Percentiles rank a stretch among this genome's conserved stretches.
Conservation (phyloP, 37 sponge, comb jelly and placozoan genomes). For the Beroe ovata region DNA sequence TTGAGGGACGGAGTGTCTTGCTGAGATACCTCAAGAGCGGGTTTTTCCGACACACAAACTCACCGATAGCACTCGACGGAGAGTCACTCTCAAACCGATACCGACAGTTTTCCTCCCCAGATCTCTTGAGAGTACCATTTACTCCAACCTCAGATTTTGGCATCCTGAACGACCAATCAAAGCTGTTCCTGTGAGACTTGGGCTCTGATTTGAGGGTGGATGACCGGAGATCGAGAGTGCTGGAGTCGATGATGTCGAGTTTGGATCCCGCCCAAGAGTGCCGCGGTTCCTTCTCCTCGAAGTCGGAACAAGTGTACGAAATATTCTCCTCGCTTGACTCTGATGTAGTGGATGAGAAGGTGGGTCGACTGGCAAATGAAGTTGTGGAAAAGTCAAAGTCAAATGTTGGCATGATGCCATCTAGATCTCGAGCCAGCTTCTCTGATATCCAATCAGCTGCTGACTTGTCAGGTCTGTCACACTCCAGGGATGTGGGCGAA, state of each 20-base stretch:
- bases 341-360: background rate
- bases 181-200: conserved; percentile 1
- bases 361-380: conserved; percentile 10
- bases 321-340: background rate
- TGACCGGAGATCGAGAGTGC: background rate
- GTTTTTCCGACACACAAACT: background rate
- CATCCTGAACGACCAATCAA: background rate
- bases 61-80: background rate
- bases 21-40: background rate
- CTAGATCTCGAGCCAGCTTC: conserved; percentile 18
- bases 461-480: background rate
- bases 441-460: background rate
- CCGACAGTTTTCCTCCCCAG: background rate
- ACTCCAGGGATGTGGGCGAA: background rate
- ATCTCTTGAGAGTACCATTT: background rate
- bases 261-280: conserved; percentile 36
- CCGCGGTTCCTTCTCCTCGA: background rate
- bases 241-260: conserved; percentile 39
- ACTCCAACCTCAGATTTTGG: background rate
- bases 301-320: background rate
- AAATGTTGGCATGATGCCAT: conserved; percentile 46
- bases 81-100: background rate
- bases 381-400: conserved; percentile 19
- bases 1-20: background rate
- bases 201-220: background rate